Evolutionary conservation across 1,140 invertebrate species (phyloP).

Genomic region (Philopotamus ludificatus): DNA sequence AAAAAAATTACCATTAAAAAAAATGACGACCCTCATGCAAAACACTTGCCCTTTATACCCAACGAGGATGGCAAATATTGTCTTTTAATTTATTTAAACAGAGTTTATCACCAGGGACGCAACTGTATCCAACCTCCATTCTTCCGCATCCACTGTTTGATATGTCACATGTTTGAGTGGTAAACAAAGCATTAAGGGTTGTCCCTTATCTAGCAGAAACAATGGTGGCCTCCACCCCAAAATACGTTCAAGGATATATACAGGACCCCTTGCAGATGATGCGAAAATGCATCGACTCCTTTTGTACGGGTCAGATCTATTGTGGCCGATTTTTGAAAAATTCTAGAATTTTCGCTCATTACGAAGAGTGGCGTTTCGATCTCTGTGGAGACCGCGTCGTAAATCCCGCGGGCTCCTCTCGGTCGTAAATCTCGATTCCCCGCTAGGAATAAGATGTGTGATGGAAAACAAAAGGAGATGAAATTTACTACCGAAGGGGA

Average conservation of each 20-base stretch:
- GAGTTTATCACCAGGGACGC: no score
- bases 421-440: not conserved
- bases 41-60: no score
- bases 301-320: no score
- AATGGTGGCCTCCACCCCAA: slow-evolving; percentile 19
- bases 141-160: slow-evolving; percentile 3
- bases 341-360: not conserved
- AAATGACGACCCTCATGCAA: no score
- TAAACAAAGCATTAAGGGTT: slow-evolving; percentile 39
- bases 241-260: not conserved
- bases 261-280: not conserved
- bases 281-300: not conserved
- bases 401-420: not conserved
- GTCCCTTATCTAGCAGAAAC: slow-evolving; percentile 36
- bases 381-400: slow-evolving; percentile 10
- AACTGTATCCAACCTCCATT: not conserved
- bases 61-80: no score
- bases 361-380: not conserved
- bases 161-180: slow-evolving; percentile 28
- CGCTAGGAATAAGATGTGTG: no score
- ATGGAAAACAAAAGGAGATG: slow-evolving; percentile 14
- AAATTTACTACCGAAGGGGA: not conserved
- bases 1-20: no score
- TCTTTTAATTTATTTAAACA: no score
- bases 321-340: no score